These are phyloP conservation scores for Abscondita cerata DNA, from an alignment of 2,888 invertebrate genomes.

Conservation along the genomic window DNA sequence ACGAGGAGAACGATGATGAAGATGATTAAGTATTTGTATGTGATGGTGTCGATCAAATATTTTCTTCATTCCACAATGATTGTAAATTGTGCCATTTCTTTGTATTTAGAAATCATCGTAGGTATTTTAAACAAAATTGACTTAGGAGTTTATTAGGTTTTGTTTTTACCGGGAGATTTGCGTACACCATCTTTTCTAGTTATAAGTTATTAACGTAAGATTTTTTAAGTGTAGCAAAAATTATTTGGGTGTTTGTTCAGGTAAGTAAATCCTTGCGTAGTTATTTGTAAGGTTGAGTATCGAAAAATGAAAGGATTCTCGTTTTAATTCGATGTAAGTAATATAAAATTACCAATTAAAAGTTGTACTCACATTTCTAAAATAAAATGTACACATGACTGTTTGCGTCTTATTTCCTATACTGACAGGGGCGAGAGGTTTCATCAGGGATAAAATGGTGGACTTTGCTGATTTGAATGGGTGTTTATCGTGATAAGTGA, in stretches of 20 bases:
- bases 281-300: too few relatives aligned
- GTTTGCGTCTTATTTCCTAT: too few relatives aligned
- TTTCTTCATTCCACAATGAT: slow-evolving; percentile 4
- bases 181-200: slow-evolving; percentile 1
- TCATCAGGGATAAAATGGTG: too few relatives aligned
- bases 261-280: too few relatives aligned
- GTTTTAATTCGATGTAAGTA: too few relatives aligned
- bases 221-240: slow-evolving; percentile 1
- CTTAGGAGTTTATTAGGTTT: not conserved
- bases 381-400: too few relatives aligned
- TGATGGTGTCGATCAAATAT: not conserved
- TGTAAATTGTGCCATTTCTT: slow-evolving; percentile 8
- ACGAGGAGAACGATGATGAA: slow-evolving; percentile 53
- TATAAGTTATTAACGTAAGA: slow-evolving; percentile 1
- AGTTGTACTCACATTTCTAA: too few relatives aligned
- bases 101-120: not conserved
- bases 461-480: too few relatives aligned
- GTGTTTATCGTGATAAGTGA: too few relatives aligned
- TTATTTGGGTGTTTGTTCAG: not conserved
- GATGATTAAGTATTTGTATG: slow-evolving; percentile 45
- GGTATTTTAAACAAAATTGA: not conserved
- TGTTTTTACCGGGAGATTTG: not conserved
- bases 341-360: too few relatives aligned
- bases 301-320: too few relatives aligned
- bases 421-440: too few relatives aligned